Evolutionary conservation across 2,888 invertebrate genomes (phyloP).

Genomic region (Agrilus mali): DNA sequence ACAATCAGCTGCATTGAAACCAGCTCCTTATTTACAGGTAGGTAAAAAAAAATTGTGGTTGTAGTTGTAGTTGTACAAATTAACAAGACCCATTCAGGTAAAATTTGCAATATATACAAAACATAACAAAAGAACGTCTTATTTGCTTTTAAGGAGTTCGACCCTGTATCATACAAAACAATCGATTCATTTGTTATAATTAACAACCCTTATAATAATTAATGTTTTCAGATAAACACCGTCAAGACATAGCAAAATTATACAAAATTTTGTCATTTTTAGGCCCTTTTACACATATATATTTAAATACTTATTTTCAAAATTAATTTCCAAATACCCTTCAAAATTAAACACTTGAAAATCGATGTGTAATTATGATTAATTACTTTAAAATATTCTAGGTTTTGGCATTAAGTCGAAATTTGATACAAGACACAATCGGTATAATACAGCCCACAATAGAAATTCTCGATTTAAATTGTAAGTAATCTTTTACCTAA

Average conservation of each 20-base stretch:
- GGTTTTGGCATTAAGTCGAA: slow-evolving; percentile 43
- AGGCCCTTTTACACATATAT: not conserved
- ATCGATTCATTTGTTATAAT: too few relatives aligned
- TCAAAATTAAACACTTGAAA: not conserved
- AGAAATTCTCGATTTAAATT: slow-evolving; percentile 42
- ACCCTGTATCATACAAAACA: too few relatives aligned
- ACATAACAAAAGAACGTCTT: too few relatives aligned
- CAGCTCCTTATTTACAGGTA: slow-evolving; percentile 47
- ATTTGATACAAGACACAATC: slow-evolving; percentile 37
- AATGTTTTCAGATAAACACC: too few relatives aligned
- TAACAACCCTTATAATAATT: not conserved
- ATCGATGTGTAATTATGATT: too few relatives aligned
- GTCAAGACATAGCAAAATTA: not conserved
- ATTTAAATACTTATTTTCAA: not conserved
- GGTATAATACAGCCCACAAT: slow-evolving; percentile 43
- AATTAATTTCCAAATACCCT: not conserved
- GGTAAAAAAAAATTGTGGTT: too few relatives aligned
- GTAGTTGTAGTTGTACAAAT: too few relatives aligned
- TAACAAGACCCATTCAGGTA: too few relatives aligned
- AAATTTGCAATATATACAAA: too few relatives aligned
- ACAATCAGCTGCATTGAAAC: slow-evolving; percentile 35
- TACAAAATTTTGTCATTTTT: not conserved
- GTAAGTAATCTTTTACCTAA: slow-evolving; percentile 26
- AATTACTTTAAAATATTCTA: too few relatives aligned
- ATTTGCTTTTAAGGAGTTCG: too few relatives aligned